Evolutionary conservation across 2,797 vertebrate species (phyloP).

Genomic region (Cynopterus sphinx): DNA sequence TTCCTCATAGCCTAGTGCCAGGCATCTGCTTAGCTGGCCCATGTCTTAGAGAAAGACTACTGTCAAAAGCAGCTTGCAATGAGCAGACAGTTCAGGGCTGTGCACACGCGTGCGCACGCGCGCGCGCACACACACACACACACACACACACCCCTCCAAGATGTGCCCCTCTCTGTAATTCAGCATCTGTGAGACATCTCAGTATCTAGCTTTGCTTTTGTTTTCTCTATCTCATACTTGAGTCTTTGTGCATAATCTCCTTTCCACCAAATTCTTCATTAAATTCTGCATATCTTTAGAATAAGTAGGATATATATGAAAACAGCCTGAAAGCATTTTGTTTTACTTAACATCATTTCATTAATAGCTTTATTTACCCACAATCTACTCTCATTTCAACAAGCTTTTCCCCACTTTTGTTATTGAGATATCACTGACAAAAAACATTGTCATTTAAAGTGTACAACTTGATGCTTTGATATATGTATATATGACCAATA

Average conservation of each 20-base stretch:
- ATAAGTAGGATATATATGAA: background rate
- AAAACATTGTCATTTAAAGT: background rate
- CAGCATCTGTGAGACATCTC: background rate
- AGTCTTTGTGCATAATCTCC: background rate
- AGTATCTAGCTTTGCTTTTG: background rate
- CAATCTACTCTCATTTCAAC: background rate
- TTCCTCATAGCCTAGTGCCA: background rate
- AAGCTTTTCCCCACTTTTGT: background rate
- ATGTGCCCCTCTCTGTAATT: background rate
- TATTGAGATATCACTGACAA: background rate
- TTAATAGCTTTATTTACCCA: background rate
- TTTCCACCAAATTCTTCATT: background rate
- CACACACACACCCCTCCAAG: background rate
- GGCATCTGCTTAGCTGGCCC: background rate
- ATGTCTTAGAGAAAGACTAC: background rate
- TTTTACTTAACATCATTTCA: background rate
- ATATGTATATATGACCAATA: background rate
- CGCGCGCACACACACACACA: background rate
- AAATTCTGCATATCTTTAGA: background rate
- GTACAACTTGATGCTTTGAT: background rate
- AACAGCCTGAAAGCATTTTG: background rate
- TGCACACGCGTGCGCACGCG: background rate
- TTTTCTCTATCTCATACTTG: background rate
- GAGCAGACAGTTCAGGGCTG: background rate
- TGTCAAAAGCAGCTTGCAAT: background rate